Percentiles rank a stretch among this genome's conserved stretches.
These are phyloP conservation scores for Onthophagus sagittarius DNA, from an alignment of 2,888 invertebrate genomes.

Conservation along the genomic window DNA sequence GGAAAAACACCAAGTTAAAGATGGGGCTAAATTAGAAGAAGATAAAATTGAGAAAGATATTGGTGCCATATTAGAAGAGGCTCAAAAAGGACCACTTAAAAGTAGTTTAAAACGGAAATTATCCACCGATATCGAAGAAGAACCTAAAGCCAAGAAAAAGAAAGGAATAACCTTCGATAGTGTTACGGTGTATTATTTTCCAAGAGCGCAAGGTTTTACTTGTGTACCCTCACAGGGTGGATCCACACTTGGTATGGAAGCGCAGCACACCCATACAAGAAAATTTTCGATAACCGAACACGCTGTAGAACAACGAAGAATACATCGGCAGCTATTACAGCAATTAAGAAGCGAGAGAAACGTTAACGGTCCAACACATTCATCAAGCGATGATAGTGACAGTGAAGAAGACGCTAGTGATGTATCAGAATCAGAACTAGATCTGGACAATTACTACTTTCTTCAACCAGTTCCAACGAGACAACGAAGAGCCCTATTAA, in stretches of 20 bases:
- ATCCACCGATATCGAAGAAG: slow-evolving; percentile 42
- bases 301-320: slow-evolving; percentile 80
- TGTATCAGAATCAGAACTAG: slow-evolving; percentile 77
- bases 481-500: slow-evolving; percentile 80
- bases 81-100: slow-evolving; percentile 45
- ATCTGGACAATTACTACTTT: slow-evolving; percentile 86
- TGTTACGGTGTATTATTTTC: slow-evolving; percentile 94
- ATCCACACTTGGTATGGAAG: slow-evolving; percentile 90
- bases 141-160: slow-evolving; percentile 63
- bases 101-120: slow-evolving; percentile 70
- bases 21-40: slow-evolving; percentile 20
- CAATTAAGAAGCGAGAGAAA: slow-evolving; percentile 65
- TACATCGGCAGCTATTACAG: slow-evolving; percentile 77
- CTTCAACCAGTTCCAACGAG: slow-evolving; percentile 89
- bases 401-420: slow-evolving; percentile 82
- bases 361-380: slow-evolving; percentile 51
- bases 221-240: slow-evolving; percentile 89
- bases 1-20: slow-evolving; percentile 27
- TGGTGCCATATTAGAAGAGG: slow-evolving; percentile 33
- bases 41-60: slow-evolving; percentile 30
- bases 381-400: slow-evolving; percentile 70
- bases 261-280: slow-evolving; percentile 65
- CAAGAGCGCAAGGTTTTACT: slow-evolving; percentile 85
- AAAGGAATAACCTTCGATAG: slow-evolving; percentile 83
- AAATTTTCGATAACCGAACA: slow-evolving; percentile 85